These are phyloP conservation scores for Alligator sinensis DNA, from an alignment of 2,113 vertebrate species.

Conservation along the genomic window DNA sequence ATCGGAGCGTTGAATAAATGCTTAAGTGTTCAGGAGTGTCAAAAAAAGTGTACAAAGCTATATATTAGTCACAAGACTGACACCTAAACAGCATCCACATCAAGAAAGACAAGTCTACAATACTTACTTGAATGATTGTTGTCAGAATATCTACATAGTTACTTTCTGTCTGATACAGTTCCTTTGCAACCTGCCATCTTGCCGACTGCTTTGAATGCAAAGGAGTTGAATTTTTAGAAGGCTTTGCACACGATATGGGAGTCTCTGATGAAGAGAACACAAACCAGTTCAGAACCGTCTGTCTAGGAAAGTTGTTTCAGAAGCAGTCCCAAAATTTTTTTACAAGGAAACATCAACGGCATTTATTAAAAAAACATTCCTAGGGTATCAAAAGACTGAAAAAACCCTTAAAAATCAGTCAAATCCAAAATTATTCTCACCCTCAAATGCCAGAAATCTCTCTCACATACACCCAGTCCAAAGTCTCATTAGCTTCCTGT, in stretches of 20 bases:
- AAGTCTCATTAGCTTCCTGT: too few relatives aligned
- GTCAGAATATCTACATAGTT: conserved; percentile 97
- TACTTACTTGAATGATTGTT: conserved; percentile 92
- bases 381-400: not conserved
- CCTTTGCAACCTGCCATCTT: conserved; percentile 98
- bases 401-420: not conserved
- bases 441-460: not conserved
- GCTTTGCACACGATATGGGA: conserved; percentile 83
- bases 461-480: too few relatives aligned
- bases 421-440: not conserved
- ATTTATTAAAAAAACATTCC: not conserved
- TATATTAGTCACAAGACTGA: not conserved
- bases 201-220: conserved; percentile 91
- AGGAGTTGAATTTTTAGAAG: conserved; percentile 89
- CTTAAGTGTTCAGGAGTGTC: not conserved
- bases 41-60: not conserved
- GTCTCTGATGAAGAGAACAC: conserved; percentile 74
- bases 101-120: not conserved
- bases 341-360: not conserved
- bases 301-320: not conserved
- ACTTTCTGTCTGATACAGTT: conserved; percentile 98
- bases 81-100: not conserved
- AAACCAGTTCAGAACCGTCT: conserved; percentile 6
- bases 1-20: not conserved
- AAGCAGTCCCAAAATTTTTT: not conserved